A percentile compares a stretch with the other conserved stretches of the same genome.
Conservation (phyloP, 2,113 vertebrate genomes). For the Gavialis gangeticus region DNA sequence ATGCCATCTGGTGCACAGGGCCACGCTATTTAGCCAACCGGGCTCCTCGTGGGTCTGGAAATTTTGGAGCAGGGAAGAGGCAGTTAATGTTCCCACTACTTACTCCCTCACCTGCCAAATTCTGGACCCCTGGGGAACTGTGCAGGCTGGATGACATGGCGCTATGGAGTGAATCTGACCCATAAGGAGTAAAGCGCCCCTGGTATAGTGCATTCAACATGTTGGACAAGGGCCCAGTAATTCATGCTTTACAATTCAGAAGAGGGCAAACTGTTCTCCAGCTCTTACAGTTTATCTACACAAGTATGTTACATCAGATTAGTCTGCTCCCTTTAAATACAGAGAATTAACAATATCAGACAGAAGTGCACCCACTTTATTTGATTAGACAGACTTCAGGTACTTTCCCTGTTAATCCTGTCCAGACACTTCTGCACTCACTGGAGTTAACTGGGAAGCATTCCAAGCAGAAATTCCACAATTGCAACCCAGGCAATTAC, state of each 20-base stretch:
- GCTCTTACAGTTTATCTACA: background rate
- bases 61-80: too few relatives aligned
- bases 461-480: background rate
- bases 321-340: background rate
- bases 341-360: slow-evolving; percentile 4
- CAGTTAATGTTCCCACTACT: too few relatives aligned
- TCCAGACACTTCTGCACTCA: background rate
- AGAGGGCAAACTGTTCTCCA: background rate
- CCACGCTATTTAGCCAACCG: too few relatives aligned
- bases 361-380: background rate
- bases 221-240: slow-evolving; percentile 17
- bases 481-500: too few relatives aligned
- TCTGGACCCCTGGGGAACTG: too few relatives aligned
- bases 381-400: background rate
- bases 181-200: too few relatives aligned
- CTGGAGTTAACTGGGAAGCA: background rate
- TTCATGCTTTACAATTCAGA: slow-evolving; percentile 1
- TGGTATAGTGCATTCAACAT: too few relatives aligned
- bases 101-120: too few relatives aligned
- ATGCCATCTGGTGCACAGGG: too few relatives aligned
- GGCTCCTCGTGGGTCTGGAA: too few relatives aligned
- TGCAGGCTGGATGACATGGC: too few relatives aligned
- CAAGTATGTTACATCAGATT: background rate
- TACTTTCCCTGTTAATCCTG: background rate
- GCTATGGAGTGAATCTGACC: too few relatives aligned